Percentiles rank a stretch among this genome's conserved stretches.
phyloP scores from a whole-genome alignment of 2,797 vertebrate species.

The Peromyscus melanophrys region DNA sequence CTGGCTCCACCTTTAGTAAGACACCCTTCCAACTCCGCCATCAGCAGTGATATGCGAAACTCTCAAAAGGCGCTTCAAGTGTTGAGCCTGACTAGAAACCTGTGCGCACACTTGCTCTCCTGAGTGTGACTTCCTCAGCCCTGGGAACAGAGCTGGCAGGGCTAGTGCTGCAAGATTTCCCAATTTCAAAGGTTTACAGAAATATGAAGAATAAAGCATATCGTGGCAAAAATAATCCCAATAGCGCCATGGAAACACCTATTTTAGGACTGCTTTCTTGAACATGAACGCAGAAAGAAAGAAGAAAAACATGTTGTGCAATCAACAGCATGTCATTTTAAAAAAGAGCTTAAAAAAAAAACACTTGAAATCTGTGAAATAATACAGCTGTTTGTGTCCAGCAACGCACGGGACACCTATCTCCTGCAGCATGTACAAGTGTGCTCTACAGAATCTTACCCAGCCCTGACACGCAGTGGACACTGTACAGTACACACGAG shows the following conservation, averaged over 20 bases:
- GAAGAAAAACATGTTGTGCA: not conserved
- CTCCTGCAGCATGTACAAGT: not conserved
- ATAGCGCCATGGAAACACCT: not conserved
- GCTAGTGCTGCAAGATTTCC: accelerated
- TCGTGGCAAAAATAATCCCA: not conserved
- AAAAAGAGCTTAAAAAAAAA: not conserved
- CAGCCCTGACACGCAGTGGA: not conserved
- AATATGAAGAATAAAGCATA: not conserved
- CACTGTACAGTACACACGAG: accelerated
- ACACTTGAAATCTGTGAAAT: not conserved
- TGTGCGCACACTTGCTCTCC: not conserved
- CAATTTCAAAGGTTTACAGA: not conserved
- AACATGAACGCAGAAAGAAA: not conserved
- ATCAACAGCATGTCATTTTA: not conserved
- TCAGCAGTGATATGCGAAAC: not conserved
- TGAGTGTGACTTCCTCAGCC: not conserved
- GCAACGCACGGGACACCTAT: not conserved
- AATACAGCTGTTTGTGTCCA: not conserved
- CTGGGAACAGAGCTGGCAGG: not conserved
- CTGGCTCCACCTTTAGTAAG: too few species aligned
- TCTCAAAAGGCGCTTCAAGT: not conserved
- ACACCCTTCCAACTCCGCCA: too few species aligned
- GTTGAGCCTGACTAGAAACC: not conserved
- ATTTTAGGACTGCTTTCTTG: not conserved
- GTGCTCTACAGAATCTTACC: not conserved